These are phyloP conservation scores for Acleris cristana DNA, from an alignment of 2,888 invertebrate genomes.

Conservation along the genomic window DNA sequence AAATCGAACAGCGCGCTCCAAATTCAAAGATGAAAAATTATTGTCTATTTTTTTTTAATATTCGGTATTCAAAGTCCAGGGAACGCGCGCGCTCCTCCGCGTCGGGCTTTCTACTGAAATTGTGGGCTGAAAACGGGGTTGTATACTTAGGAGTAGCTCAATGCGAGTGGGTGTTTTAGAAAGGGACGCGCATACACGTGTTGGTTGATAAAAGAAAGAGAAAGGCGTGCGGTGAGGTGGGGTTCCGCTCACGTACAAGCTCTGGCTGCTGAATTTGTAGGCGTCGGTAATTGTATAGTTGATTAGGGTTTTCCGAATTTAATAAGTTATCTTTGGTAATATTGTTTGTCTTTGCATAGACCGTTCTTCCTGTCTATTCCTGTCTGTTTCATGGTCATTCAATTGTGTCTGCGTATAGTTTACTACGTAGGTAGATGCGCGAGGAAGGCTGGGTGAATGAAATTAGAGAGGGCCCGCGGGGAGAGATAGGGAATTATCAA, in stretches of 20 bases:
- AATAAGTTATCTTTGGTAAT: constrained; percentile 51
- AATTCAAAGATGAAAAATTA: constrained; percentile 23
- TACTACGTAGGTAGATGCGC: constrained; percentile 8
- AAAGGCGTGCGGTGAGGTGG: constrained; percentile 53
- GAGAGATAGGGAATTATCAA: not conserved
- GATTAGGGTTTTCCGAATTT: constrained; percentile 71
- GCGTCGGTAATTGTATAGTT: constrained; percentile 71
- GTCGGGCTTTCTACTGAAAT: constrained; percentile 65
- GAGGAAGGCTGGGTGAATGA: not conserved
- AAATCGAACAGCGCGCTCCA: constrained; percentile 39
- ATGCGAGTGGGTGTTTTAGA: constrained; percentile 69
- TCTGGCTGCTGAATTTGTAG: constrained; percentile 68
- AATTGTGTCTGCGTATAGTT: not conserved
- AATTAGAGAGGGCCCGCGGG: not conserved
- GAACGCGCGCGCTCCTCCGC: constrained; percentile 51
- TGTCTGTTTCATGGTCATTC: not conserved
- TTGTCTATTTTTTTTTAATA: constrained; percentile 42
- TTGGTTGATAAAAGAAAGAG: constrained; percentile 45
- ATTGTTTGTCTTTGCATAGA: constrained; percentile 10
- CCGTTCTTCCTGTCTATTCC: not conserved
- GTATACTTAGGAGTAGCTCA: constrained; percentile 57
- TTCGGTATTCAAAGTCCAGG: constrained; percentile 16
- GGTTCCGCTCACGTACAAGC: constrained; percentile 58
- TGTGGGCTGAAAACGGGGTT: constrained; percentile 70
- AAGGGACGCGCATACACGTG: constrained; percentile 47